Conservation (phyloP, 2,888 invertebrate genomes). For the Drosophila planitibia region DNA sequence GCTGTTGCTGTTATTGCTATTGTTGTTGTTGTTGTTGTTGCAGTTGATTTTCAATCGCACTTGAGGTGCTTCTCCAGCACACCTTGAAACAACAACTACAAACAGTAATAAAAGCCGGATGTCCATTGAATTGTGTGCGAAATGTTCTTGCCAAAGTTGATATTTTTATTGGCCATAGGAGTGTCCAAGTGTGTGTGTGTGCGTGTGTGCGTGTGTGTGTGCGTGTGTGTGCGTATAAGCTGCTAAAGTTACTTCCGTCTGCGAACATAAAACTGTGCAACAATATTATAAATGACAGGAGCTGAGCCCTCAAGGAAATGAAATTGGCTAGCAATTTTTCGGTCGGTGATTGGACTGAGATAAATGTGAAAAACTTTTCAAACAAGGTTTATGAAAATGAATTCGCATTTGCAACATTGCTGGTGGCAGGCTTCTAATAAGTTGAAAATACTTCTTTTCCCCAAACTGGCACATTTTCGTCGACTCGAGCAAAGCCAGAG, state of each 20-base stretch:
- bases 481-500: not conserved
- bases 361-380: slow-evolving; percentile 9
- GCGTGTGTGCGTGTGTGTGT: slow-evolving; percentile 16
- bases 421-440: not conserved
- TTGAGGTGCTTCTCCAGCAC: slow-evolving; percentile 73
- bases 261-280: slow-evolving; percentile 25
- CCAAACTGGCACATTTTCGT: not conserved
- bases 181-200: slow-evolving; percentile 15
- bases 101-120: slow-evolving; percentile 66
- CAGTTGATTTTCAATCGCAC: slow-evolving; percentile 68
- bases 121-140: slow-evolving; percentile 57
- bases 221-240: slow-evolving; percentile 21
- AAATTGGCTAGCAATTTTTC: slow-evolving; percentile 42
- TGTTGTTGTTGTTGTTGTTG: not conserved
- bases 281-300: slow-evolving; percentile 14
- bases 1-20: not conserved
- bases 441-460: not conserved
- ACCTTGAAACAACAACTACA: slow-evolving; percentile 44
- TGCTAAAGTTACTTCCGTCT: slow-evolving; percentile 51
- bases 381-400: slow-evolving; percentile 10
- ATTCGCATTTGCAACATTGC: not conserved
- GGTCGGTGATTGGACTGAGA: slow-evolving; percentile 23
- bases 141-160: slow-evolving; percentile 48
- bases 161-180: slow-evolving; percentile 40
- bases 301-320: slow-evolving; percentile 2